Percentiles rank a stretch among this genome's conserved stretches.
Conservation (phyloP, 2,113 vertebrate species). For the Chloebia gouldiae region DNA sequence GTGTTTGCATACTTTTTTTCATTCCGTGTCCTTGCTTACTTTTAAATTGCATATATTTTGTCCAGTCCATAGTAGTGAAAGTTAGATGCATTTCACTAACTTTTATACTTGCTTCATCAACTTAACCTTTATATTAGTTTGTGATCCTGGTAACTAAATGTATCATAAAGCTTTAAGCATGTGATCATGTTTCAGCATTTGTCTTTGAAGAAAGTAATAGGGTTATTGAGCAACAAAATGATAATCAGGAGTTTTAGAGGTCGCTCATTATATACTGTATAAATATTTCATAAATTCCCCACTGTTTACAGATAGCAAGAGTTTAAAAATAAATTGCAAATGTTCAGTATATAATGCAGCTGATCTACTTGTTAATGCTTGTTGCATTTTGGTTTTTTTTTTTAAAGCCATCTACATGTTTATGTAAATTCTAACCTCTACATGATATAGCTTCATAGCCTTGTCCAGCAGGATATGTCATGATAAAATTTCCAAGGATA, state of each 20-base stretch:
- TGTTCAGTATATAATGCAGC: not conserved
- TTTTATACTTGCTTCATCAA: not conserved
- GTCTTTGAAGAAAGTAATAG: not conserved
- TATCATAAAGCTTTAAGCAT: not conserved
- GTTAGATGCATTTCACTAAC: not conserved
- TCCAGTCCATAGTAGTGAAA: not conserved
- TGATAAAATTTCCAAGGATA: not conserved
- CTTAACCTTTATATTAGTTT: not conserved
- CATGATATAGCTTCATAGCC: not conserved
- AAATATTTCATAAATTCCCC: constrained; percentile 47
- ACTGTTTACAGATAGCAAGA: constrained; percentile 2
- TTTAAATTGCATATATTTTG: not conserved
- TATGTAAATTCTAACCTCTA: constrained; percentile 8
- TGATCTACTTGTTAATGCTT: not conserved
- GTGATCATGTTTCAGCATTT: not conserved
- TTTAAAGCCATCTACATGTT: not conserved
- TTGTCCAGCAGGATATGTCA: not conserved
- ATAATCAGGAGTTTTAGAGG: constrained; percentile 49
- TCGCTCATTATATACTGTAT: not conserved
- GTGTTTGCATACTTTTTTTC: not conserved
- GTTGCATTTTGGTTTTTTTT: not conserved
- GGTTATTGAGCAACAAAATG: constrained; percentile 23
- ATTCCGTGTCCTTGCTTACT: not conserved
- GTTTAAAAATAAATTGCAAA: constrained; percentile 8
- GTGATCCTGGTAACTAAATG: not conserved